phyloP scores from a whole-genome alignment of 2,888 invertebrate genomes.

The Coleophora deauratella region DNA sequence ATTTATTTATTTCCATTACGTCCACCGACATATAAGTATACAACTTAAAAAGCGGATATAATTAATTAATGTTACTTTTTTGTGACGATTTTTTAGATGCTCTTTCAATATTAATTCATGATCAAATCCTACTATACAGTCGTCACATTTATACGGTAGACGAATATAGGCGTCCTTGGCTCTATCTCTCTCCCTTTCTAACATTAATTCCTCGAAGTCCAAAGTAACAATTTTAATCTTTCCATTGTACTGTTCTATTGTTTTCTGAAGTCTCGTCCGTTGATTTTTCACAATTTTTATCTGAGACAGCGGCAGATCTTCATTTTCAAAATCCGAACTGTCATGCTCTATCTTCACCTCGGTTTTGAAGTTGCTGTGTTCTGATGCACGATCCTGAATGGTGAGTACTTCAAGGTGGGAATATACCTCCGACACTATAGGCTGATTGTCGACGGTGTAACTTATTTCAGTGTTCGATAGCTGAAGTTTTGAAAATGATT shows the following conservation, averaged over 20 bases:
- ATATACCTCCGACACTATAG: constrained; percentile 3
- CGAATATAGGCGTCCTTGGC: constrained; percentile 35
- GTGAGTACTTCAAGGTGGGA: neutral
- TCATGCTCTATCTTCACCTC: constrained; percentile 38
- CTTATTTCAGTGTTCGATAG: constrained; percentile 20
- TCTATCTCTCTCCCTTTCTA: constrained; percentile 34
- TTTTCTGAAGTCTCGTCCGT: neutral
- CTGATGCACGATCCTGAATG: constrained; percentile 2
- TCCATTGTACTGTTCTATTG: constrained; percentile 30
- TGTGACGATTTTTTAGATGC: constrained; percentile 43
- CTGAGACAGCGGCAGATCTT: constrained; percentile 24
- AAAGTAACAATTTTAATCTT: constrained; percentile 36
- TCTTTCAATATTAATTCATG: constrained; percentile 39
- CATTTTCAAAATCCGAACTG: constrained; percentile 28
- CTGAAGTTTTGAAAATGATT: constrained; percentile 5
- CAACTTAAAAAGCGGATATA: no score
- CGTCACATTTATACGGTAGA: constrained; percentile 45
- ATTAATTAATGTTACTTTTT: constrained; percentile 29
- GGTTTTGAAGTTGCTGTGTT: constrained; percentile 14
- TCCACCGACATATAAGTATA: no score
- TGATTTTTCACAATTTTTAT: constrained; percentile 15
- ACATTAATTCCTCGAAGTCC: constrained; percentile 30
- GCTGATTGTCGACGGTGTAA: constrained; percentile 14
- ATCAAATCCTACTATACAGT: constrained; percentile 49
- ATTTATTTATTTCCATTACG: no score